Evolutionary conservation across 2,888 invertebrate species (phyloP).

Genomic region (Ischnura elegans): DNA sequence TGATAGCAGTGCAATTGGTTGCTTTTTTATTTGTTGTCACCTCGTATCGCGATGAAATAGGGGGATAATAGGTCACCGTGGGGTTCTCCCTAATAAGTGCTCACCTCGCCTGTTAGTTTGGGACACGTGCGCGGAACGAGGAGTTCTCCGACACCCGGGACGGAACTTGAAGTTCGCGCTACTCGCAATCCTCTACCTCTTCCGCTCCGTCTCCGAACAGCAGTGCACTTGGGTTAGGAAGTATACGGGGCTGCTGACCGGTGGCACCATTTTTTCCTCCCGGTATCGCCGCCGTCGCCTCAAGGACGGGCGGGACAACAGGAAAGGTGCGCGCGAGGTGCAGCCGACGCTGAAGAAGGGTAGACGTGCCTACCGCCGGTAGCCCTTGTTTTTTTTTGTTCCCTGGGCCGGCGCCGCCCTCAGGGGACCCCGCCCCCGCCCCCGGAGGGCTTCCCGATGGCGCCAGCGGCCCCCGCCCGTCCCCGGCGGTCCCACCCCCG

Average conservation of each 20-base stretch:
- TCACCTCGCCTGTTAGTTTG: background rate
- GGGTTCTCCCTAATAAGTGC: background rate
- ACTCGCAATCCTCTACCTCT: too few species aligned
- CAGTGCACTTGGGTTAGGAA: background rate
- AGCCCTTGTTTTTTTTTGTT: background rate
- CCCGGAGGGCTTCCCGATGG: background rate
- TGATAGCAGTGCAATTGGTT: background rate
- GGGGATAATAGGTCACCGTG: too few species aligned
- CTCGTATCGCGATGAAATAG: background rate
- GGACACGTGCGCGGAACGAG: background rate
- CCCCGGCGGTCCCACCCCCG: background rate
- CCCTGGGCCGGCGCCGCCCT: conserved; percentile 10
- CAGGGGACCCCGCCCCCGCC: background rate
- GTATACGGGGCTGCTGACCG: background rate
- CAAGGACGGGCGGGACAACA: background rate
- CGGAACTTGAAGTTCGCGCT: background rate
- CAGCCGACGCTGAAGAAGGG: background rate
- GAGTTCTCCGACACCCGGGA: background rate
- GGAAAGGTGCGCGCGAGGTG: background rate
- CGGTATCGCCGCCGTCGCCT: background rate
- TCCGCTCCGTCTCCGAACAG: background rate
- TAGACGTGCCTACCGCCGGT: background rate
- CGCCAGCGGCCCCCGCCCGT: background rate
- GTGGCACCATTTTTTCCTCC: conserved; percentile 21
- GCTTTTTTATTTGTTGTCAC: background rate